Base-by-base conservation (phyloP, 2,888 invertebrate species). In the Drosophila limbata region DNA sequence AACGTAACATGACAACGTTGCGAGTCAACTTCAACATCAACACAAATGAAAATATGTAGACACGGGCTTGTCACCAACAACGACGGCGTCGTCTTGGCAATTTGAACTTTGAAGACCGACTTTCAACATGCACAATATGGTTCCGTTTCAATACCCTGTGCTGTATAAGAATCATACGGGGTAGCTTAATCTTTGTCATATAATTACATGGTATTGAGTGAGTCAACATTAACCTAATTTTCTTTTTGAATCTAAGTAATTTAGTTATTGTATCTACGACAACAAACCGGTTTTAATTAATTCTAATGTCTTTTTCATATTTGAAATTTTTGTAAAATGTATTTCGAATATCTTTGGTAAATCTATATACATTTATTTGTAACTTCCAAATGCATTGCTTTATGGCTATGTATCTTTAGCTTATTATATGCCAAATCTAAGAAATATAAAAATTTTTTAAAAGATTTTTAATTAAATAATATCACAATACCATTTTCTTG, bases 21-120 rank as follows among this genome's bases (percentile, higher is more conserved):
- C 25, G 45, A 21, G 61, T 25, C 37, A 25, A 25, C 39, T 6
- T 6, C 28, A 8, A 52, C 37, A 61, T 61, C 51, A 61, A 52
- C 61, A 15, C 51, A 64, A 64, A 64, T 64, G 65, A 60, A 45
- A 60, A 60, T 45, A 52, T 65, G 76, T 69, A 60, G 74, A 74
- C 79, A 76, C 44, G 61, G 73, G 69, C 57, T 65, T 76, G 79
- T 78, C 76, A 65, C 25, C 79, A 56, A 25, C 66, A 57, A 55
- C 56, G 50, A 45, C 6, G 28, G 51, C 56, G 50, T 45, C 9
- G 28, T 51, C 66, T 75, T 55, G n/a, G 33, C 64, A 62, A 69
- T 39, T 59, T 59, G 21, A 69, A 59, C 75, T 64, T 47, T 21
- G 15, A 59, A 47, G 59, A 62, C 44, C 48, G 57, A 55, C 65